Conservation (phyloP, 2,888 invertebrate species). For the Trileptium ribeirensis region DNA sequence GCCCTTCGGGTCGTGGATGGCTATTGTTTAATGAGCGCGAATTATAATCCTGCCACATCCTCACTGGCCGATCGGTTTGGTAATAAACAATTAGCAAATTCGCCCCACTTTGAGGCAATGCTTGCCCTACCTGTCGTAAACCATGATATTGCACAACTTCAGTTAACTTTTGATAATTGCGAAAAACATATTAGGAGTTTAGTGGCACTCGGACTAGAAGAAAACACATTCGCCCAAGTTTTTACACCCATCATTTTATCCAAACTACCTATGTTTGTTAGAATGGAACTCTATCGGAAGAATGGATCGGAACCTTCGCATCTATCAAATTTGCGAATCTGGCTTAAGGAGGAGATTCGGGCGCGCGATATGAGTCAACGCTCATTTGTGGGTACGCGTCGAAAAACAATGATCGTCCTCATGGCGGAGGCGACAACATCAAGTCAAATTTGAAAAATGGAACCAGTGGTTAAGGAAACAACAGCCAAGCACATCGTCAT, state of each 20-base stretch:
- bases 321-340: not conserved
- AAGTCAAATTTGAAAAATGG: not conserved
- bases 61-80: not conserved
- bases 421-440: not conserved
- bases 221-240: not conserved
- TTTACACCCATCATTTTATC: constrained; percentile 5
- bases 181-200: constrained; percentile 2
- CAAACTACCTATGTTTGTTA: not conserved
- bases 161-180: not conserved
- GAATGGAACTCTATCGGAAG: not conserved
- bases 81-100: not conserved
- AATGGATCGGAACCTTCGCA: not conserved
- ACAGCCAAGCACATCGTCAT: not conserved
- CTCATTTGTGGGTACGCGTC: not conserved
- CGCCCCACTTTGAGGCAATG: not conserved
- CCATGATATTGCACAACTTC: not conserved
- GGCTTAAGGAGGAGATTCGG: not conserved
- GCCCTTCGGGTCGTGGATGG: not conserved
- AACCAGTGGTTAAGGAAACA: not conserved
- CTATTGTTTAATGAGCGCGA: not conserved
- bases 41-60: not conserved
- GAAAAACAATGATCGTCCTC: not conserved
- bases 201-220: not conserved
- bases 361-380: not conserved
- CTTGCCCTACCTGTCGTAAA: not conserved